These are phyloP conservation scores for Pseudorasbora parva DNA, from an alignment of 2,113 vertebrate species.

Conservation along the genomic window DNA sequence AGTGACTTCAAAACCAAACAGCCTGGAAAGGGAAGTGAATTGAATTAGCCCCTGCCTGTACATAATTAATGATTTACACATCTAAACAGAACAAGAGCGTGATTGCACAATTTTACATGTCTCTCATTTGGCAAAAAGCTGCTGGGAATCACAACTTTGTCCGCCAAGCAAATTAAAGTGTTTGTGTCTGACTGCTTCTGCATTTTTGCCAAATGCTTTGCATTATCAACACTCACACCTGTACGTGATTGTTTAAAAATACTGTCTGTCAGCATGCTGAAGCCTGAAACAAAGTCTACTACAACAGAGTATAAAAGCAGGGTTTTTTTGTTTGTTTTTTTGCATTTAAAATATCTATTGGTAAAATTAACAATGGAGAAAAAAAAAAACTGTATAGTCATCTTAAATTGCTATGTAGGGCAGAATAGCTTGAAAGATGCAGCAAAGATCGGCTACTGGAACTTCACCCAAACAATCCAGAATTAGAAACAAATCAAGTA, in stretches of 20 bases:
- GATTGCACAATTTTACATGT: slow-evolving; percentile 26
- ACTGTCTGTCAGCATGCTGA: background rate
- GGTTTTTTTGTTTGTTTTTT: too few species aligned
- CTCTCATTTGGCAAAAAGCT: slow-evolving; percentile 37
- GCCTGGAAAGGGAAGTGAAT: slow-evolving; percentile 21
- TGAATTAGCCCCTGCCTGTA: slow-evolving; percentile 12
- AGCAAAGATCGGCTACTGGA: background rate
- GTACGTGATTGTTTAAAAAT: background rate
- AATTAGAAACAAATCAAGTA: background rate
- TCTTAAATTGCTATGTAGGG: slow-evolving; percentile 37
- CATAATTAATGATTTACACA: slow-evolving; percentile 44
- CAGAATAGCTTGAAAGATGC: slow-evolving; percentile 28
- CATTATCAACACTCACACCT: slow-evolving; percentile 31
- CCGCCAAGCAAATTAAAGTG: slow-evolving; percentile 27
- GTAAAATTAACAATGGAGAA: slow-evolving; percentile 27
- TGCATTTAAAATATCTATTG: background rate
- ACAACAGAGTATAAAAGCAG: background rate
- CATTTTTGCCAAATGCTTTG: slow-evolving; percentile 23
- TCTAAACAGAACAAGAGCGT: slow-evolving; percentile 23
- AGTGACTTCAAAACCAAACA: slow-evolving; percentile 27
- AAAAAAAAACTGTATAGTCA: slow-evolving; percentile 42
- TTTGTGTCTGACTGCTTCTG: slow-evolving; percentile 14
- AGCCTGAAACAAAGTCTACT: background rate
- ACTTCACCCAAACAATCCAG: too few species aligned
- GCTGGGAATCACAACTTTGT: background rate